Percentiles rank a stretch among this genome's conserved stretches.
Conservation (phyloP, 2,888 invertebrate species). For the Drosophila maculinotata region DNA sequence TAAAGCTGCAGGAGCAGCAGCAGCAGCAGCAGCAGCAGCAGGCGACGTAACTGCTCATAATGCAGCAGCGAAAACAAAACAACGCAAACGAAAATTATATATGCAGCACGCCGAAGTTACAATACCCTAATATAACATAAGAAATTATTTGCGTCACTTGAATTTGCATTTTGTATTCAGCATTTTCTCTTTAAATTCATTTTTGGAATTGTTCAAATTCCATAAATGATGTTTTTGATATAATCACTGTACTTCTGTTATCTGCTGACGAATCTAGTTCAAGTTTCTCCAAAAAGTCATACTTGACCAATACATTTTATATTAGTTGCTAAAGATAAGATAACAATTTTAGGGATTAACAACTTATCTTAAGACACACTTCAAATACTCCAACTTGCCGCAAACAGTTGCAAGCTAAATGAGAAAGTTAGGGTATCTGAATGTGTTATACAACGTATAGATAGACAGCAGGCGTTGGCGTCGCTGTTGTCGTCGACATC, state of each 20-base stretch:
- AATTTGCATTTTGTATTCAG: too few relatives aligned
- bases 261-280: not conserved
- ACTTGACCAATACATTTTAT: not conserved
- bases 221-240: too few relatives aligned
- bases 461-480: conserved; percentile 40
- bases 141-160: not conserved
- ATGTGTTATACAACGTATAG: conserved; percentile 3
- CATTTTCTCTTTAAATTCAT: too few relatives aligned
- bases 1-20: conserved; percentile 67
- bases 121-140: conserved; percentile 23
- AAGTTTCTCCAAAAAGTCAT: not conserved
- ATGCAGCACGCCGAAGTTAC: conserved; percentile 3
- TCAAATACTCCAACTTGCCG: not conserved
- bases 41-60: conserved; percentile 75
- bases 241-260: too few relatives aligned
- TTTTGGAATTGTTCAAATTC: too few relatives aligned
- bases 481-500: conserved; percentile 64
- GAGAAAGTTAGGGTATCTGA: conserved; percentile 6
- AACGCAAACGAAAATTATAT: not conserved
- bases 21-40: conserved; percentile 36
- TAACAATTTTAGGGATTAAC: not conserved
- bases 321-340: conserved; percentile 3
- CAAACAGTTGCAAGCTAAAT: not conserved
- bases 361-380: not conserved
- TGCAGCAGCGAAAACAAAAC: conserved; percentile 54